Evolutionary conservation across 2,797 vertebrate species (phyloP), one percentile per base, ranked within the genome.

Genomic region (Florisuga fusca): DNA sequence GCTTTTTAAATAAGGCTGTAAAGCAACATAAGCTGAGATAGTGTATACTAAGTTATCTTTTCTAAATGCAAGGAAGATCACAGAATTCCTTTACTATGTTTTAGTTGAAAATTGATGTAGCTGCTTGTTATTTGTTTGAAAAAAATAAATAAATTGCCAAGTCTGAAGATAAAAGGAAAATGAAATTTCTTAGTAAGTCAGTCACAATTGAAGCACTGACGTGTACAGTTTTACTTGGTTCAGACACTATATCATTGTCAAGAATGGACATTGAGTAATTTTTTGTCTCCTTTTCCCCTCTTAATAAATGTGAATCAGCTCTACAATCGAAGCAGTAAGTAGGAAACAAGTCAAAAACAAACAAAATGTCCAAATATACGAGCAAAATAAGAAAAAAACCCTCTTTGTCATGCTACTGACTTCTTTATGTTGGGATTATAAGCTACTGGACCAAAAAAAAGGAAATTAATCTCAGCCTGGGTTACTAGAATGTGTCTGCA

Each of bases 231-330:
- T 51, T 58, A 77, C n/a, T 67, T 87, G 8, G 10, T 71, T 36
- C 20, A 85, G 41, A 43, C 54, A 57, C 71, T 21, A 4, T 43
- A 22, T 41, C 23, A 54, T 9, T 15, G 5, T 4, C 48, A 84
- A 73, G 17, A 75, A 55, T 5, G 12, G 7, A 27, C 6, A 0
- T 12, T 50, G 43, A 51, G 15, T 11, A 4, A 0, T 5, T 5
- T 29, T 83, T 81, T 78, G 3, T 15, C 10, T 64, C 61, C 1
- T 1, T 84, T 66, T 69, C 3, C 17, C 6, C 23, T 77, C 29
- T 66, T 74, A 36, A 23, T 66, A 63, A 62, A 6, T 15, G 55
- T 59, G 18, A 83, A 23, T 27, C 9, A 23, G 19, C 9, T 68
- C 15, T 41, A 58, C 22, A 31, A 48, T 74, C 19, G 77, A 80